These are phyloP conservation scores for Drosophila nigrodunni DNA, from an alignment of 1,140 invertebrate species.

Conservation along the genomic window DNA sequence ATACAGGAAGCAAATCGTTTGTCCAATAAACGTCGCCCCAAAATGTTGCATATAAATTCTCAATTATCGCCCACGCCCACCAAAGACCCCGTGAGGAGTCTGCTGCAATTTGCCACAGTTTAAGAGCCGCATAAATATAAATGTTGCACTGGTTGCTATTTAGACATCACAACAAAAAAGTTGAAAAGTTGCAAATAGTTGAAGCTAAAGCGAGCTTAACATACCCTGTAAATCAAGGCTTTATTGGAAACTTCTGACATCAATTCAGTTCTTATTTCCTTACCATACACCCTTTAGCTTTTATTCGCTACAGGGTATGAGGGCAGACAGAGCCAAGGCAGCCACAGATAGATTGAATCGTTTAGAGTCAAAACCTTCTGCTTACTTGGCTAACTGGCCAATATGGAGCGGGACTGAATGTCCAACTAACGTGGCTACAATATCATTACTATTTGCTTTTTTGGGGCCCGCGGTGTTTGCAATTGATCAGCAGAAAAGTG, in stretches of 20 bases:
- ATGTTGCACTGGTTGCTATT: slow-evolving; percentile 53
- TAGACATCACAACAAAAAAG: slow-evolving; percentile 61
- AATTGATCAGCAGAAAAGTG: slow-evolving; percentile 63
- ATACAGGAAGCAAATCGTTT: slow-evolving; percentile 69
- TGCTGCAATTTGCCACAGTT: slow-evolving; percentile 64
- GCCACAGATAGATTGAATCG: slow-evolving; percentile 63
- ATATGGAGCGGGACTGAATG: slow-evolving; percentile 53
- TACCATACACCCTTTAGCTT: background rate
- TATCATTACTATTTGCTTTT: slow-evolving; percentile 68
- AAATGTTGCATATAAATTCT: slow-evolving; percentile 73
- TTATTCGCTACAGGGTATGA: slow-evolving; percentile 38
- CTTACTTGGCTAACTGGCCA: slow-evolving; percentile 55
- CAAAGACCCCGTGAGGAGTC: slow-evolving; percentile 23
- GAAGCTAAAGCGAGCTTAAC: background rate
- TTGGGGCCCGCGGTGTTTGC: slow-evolving; percentile 66
- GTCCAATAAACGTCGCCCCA: slow-evolving; percentile 75
- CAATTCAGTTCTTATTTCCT: background rate
- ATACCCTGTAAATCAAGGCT: slow-evolving; percentile 18
- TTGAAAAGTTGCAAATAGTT: background rate
- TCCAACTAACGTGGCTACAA: slow-evolving; percentile 53
- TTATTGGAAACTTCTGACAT: too few relatives aligned
- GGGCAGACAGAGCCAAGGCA: slow-evolving; percentile 16
- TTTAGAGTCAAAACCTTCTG: slow-evolving; percentile 60
- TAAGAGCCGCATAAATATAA: slow-evolving; percentile 63
- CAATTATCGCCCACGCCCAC: slow-evolving; percentile 79